Conservation (phyloP, 2,797 vertebrate genomes). For the Stomatorhinus walkeri region DNA sequence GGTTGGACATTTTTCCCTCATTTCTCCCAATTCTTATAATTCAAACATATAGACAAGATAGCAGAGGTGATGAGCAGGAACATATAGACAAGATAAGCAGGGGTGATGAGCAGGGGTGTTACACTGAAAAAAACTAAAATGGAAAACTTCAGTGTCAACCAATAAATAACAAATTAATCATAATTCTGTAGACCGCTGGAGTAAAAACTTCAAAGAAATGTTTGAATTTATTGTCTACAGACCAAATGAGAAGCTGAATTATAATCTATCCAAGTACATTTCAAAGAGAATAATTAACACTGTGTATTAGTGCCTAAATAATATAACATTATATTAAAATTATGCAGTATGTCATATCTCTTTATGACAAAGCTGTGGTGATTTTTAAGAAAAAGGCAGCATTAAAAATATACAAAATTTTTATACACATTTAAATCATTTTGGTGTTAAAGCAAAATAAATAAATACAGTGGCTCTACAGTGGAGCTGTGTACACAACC, state of each 20-base stretch:
- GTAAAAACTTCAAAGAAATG: neutral
- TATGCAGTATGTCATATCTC: neutral
- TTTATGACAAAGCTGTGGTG: neutral
- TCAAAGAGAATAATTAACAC: neutral
- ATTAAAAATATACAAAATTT: neutral
- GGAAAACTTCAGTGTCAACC: neutral
- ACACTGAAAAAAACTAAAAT: neutral
- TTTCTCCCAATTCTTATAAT: neutral
- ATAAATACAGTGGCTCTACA: neutral
- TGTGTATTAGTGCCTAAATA: neutral
- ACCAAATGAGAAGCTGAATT: neutral
- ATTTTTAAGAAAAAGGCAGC: neutral
- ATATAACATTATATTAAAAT: neutral
- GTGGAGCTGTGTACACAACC: neutral
- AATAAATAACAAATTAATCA: neutral
- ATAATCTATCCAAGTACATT: neutral
- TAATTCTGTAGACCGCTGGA: neutral
- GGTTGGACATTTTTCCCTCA: neutral
- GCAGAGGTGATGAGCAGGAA: neutral
- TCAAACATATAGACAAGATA: neutral
- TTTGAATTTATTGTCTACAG: neutral
- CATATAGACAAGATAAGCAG: neutral
- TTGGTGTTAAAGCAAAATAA: neutral
- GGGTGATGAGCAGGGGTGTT: neutral
- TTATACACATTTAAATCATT: neutral